These are phyloP conservation scores for Ypsolopha sequella DNA, from an alignment of 2,888 invertebrate species.

Conservation along the genomic window DNA sequence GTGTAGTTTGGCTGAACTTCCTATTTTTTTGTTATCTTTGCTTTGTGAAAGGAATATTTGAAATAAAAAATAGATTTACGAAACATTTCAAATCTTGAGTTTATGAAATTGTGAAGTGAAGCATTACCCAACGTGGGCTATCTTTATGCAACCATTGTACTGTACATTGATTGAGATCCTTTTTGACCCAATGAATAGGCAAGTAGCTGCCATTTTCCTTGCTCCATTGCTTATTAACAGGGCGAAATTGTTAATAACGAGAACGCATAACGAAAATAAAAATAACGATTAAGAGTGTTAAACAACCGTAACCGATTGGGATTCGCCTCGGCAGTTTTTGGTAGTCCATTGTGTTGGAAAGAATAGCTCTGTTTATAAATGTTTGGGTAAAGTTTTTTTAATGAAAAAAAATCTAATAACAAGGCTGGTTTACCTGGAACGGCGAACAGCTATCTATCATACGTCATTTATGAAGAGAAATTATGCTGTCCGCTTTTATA, in stretches of 20 bases:
- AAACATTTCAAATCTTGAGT: background rate
- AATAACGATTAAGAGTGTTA: constrained; percentile 63
- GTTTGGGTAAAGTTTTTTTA: constrained; percentile 51
- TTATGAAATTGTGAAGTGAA: background rate
- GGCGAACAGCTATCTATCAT: constrained; percentile 50
- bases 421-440: constrained; percentile 49
- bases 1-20: constrained; percentile 15
- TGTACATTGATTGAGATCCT: background rate
- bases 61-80: background rate
- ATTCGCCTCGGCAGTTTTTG: constrained; percentile 51
- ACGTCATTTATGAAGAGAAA: constrained; percentile 46
- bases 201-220: constrained; percentile 44
- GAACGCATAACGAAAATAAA: constrained; percentile 33
- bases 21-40: background rate
- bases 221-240: constrained; percentile 59
- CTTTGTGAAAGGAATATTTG: no score
- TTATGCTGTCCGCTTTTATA: constrained; percentile 41
- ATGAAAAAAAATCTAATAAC: constrained; percentile 29
- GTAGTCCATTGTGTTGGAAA: constrained; percentile 46
- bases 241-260: constrained; percentile 59
- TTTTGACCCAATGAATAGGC: constrained; percentile 7
- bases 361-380: constrained; percentile 56
- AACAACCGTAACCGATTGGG: constrained; percentile 63
- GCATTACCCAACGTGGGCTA: background rate
- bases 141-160: background rate